Evolutionary conservation across 2,113 vertebrate genomes (phyloP), one percentile per base, ranked within the genome.

Genomic region (Bubo scandiacus): DNA sequence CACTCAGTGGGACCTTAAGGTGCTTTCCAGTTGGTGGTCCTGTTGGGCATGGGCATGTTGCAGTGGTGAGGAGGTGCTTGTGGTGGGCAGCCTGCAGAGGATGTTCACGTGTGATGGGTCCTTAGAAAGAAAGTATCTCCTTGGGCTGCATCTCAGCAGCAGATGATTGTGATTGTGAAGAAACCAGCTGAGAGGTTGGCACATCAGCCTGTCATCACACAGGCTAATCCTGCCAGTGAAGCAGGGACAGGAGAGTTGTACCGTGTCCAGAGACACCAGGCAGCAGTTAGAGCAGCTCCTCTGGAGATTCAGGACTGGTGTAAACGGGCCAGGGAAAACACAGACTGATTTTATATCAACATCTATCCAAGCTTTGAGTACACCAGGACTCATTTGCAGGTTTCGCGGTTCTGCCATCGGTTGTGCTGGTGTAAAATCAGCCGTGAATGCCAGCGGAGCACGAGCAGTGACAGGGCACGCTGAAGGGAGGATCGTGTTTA

Each of bases 321-420:
- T 30, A 20, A 80, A 57, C 0, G 1, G 12, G 9, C 14, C 32
- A n/a, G 23, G 52, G 26, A 68, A 86, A 71, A 79, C 42, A 20
- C 22, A 30, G 40, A 3, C n/a, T 29, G 23, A 17, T 65, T 68
- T 62, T 51, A 12, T 32, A n/a, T 8, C 49, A 78, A 11, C 47
- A 79, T 19, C 57, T 43, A 19, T 2, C 20, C 89, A 61, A 81
- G 68, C 72, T 81, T 36, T 49, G 72, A 61, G 21, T 2, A 7
- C 0, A 0, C 25, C 7, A 36, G 59, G 34, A 25, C 15, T 38
- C 1, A 0, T 59, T 27, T 54, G 26, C 6, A 27, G 18, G 11
- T 72, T 68, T 15, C 82, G 9, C 38, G 57, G 47, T 34, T 66
- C 62, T 40, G 38, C 77, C 54, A 9, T 57, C 45, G 26, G 16